phyloP scores from a whole-genome alignment of 2,113 vertebrate species.

The Mus pahari region DNA sequence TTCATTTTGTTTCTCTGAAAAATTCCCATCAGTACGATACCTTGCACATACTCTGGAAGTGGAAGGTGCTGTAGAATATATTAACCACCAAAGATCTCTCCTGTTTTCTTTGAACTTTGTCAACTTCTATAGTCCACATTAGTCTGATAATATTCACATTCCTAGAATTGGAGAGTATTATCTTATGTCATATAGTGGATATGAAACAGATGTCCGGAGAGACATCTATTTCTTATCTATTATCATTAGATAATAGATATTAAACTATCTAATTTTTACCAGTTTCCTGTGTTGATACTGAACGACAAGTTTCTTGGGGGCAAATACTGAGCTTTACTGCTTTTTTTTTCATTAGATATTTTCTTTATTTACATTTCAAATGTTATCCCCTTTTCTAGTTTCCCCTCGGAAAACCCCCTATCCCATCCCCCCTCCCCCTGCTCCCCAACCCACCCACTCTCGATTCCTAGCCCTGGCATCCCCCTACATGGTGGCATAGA shows the following conservation, averaged over 20 bases:
- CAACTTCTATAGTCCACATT: neutral
- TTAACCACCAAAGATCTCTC: neutral
- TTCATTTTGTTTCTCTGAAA: neutral
- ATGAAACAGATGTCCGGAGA: neutral
- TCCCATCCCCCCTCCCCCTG: no score
- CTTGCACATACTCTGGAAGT: neutral
- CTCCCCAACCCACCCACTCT: no score
- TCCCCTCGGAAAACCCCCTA: no score
- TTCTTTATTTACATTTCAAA: no score
- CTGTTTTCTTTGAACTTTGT: neutral
- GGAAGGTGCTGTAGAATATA: neutral
- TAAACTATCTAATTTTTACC: neutral
- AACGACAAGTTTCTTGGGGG: neutral
- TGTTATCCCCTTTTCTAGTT: no score
- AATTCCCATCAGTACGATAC: neutral
- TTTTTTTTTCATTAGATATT: neutral
- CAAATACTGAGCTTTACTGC: neutral
- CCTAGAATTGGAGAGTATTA: conserved; percentile 15
- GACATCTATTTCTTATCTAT: no score
- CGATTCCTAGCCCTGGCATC: no score
- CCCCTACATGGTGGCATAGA: no score
- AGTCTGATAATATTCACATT: neutral
- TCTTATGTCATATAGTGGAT: neutral
- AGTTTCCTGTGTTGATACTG: neutral
- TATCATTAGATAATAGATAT: no score